Evolutionary conservation across 1,140 invertebrate species (phyloP), one percentile per base, ranked within the genome.

Genomic region (Trialeurodes vaporariorum): DNA sequence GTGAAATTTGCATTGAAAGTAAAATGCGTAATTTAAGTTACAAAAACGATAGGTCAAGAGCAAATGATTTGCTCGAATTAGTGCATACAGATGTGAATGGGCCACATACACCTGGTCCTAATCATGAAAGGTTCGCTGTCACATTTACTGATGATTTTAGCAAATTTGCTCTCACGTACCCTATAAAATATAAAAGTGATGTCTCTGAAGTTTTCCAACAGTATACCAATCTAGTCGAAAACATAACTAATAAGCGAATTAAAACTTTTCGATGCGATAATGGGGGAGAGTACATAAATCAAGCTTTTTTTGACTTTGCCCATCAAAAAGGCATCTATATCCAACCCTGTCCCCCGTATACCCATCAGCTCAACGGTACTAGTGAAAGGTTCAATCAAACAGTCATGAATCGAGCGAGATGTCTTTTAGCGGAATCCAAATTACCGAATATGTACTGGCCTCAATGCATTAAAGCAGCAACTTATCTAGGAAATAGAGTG

Each of bases 71-170:
- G 13, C 60, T 73, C 61, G 71, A 72, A 64, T 27, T 75, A 0
- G 66, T 76, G 12, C 73, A 76, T 59, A 71, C 69, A 9, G 73
- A 74, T 69, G 65, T 74, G 60, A 60, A 34, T 66, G 69, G 66
- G 26, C 69, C 72, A 27, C 61, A 68, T 25, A 61, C 68, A 2
- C 25, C 65, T 21, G 61, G 71, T n/a, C 59, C 61, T 60, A 66
- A 72, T 34, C 70, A 69, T 61, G 69, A 71, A 66, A 70, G 65
- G 22, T 77, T 73, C 61, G 71, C 72, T 61, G 67, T 73, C 9
- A 70, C 69, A 0, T 72, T 75, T 64, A 73, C 75, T 11, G 74
- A 76, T 61, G 73, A 77, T 62, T 77, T 67, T 59, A 72, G 71
- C 5, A 70, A 76, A 68, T 74, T 71, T 27, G 70, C 68, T 12